These are phyloP conservation scores for Acheta domesticus DNA, from an alignment of 2,888 invertebrate species.

Conservation along the genomic window DNA sequence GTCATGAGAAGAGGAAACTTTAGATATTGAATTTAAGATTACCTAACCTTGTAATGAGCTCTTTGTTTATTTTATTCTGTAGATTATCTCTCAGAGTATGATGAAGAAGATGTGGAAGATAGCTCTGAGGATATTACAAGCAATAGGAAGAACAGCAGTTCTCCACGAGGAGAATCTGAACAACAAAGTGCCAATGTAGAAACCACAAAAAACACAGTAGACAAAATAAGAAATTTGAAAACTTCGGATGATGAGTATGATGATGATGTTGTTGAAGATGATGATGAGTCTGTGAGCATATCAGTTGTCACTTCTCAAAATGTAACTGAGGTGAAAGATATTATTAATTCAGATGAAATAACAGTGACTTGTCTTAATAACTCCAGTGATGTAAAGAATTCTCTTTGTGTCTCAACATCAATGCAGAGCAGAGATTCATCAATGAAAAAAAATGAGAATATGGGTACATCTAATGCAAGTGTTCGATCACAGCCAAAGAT, in stretches of 20 bases:
- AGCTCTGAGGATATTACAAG: not conserved
- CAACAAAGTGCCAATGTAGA: too few species aligned
- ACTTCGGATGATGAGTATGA: not conserved
- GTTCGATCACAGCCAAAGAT: not conserved
- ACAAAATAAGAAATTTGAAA: too few species aligned
- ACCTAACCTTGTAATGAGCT: too few species aligned
- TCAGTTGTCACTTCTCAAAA: slow-evolving; percentile 18
- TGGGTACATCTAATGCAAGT: not conserved
- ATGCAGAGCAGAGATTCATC: too few species aligned
- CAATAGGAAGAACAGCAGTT: too few species aligned
- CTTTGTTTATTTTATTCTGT: too few species aligned
- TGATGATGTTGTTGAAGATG: slow-evolving; percentile 2
- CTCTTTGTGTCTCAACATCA: not conserved
- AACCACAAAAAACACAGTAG: too few species aligned
- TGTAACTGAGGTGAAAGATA: not conserved
- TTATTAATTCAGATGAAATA: slow-evolving; percentile 4
- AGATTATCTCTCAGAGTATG: slow-evolving; percentile 7
- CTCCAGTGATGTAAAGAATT: not conserved
- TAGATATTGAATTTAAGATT: too few species aligned
- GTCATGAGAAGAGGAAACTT: not conserved
- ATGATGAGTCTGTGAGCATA: slow-evolving; percentile 22
- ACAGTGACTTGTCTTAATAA: slow-evolving; percentile 22
- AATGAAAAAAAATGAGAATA: not conserved
- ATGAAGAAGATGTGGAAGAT: not conserved
- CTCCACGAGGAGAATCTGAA: too few species aligned